Evolutionary conservation across 2,888 invertebrate species (phyloP).

Genomic region (Emmelina monodactyla): DNA sequence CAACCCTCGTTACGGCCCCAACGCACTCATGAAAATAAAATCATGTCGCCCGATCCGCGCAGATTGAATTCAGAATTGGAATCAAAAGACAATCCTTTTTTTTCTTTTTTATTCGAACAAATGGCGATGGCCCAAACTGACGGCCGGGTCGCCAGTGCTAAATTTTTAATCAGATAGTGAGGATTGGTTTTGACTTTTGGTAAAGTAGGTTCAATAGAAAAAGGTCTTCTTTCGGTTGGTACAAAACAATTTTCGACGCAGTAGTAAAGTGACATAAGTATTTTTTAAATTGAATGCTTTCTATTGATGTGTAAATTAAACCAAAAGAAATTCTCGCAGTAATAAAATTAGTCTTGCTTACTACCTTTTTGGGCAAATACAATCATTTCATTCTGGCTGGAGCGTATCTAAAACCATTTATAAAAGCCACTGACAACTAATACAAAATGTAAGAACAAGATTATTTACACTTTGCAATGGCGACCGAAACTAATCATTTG

Average conservation of each 20-base stretch:
- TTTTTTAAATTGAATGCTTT: too few species aligned
- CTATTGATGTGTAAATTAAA: neutral
- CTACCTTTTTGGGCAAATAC: conserved; percentile 1
- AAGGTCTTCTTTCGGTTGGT: too few species aligned
- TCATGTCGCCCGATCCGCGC: conserved; percentile 54
- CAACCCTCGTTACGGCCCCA: conserved; percentile 36
- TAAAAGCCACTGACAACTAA: conserved; percentile 20
- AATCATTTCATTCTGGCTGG: neutral
- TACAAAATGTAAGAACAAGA: conserved; percentile 29
- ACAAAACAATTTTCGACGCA: too few species aligned
- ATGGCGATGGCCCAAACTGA: conserved; percentile 34
- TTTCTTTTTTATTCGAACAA: conserved; percentile 48
- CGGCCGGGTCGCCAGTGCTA: conserved; percentile 38
- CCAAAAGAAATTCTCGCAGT: neutral
- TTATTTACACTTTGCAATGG: conserved; percentile 53
- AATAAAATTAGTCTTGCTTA: conserved; percentile 1
- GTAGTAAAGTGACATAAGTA: too few species aligned
- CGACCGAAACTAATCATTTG: conserved; percentile 58
- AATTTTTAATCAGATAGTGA: conserved; percentile 43
- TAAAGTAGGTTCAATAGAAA: too few species aligned
- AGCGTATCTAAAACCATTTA: neutral
- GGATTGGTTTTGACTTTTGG: too few species aligned
- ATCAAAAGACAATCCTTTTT: conserved; percentile 60
- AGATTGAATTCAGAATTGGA: conserved; percentile 63
- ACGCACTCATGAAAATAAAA: conserved; percentile 62